A percentile compares a stretch with the other conserved stretches of the same genome.
Evolutionary conservation across 2,797 vertebrate species (phyloP).

Genomic region (Malacoraja senta): DNA sequence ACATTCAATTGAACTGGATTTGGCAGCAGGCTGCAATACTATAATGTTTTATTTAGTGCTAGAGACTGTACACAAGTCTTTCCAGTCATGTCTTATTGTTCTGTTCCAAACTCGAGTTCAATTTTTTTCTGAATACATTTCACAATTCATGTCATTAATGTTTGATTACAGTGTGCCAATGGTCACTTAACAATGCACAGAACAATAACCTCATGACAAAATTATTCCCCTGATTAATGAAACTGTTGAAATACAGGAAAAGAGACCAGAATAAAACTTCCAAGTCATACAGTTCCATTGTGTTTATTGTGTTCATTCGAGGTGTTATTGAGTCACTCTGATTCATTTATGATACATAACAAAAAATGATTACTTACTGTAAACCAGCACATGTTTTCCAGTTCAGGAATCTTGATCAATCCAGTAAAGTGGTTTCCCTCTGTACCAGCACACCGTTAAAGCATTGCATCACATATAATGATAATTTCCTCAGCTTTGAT

Average conservation of each 20-base stretch:
- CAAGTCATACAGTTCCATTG: not conserved
- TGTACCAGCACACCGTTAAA: not conserved
- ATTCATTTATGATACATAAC: not conserved
- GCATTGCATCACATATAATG: not conserved
- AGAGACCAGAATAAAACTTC: not conserved
- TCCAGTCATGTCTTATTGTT: not conserved
- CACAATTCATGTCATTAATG: not conserved
- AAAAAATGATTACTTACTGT: not conserved
- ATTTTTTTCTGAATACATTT: slow-evolving; percentile 17
- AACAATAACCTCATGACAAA: not conserved
- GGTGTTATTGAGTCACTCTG: not conserved
- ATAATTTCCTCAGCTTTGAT: not conserved
- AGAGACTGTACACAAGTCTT: too few species aligned
- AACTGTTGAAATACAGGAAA: slow-evolving; percentile 1
- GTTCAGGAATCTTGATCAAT: not conserved
- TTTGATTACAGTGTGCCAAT: not conserved
- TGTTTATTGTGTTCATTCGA: not conserved
- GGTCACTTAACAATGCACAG: not conserved
- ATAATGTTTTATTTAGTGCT: too few species aligned
- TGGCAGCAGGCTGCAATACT: too few species aligned
- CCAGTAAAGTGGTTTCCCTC: not conserved
- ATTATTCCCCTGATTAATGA: not conserved
- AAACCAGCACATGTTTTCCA: not conserved
- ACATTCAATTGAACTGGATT: too few species aligned
- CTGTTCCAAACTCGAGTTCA: not conserved